Evolutionary conservation across 2,797 vertebrate species (phyloP), one percentile per base, ranked within the genome.

Genomic region (Poecilia gillii): DNA sequence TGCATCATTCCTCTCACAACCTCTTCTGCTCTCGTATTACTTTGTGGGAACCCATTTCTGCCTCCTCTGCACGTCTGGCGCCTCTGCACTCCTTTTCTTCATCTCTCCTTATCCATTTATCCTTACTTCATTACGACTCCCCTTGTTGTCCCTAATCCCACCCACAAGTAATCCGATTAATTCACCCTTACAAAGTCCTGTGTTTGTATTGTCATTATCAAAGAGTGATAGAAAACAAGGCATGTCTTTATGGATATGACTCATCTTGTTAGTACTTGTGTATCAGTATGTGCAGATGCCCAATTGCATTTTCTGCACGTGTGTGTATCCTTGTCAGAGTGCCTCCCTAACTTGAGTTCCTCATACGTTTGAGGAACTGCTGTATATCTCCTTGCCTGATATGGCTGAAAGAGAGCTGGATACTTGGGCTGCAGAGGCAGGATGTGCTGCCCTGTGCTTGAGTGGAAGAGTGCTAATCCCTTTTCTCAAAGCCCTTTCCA

Each of bases 401-500:
- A 90, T 89, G 83, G 45, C 82, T 79, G 81, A 90, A 88, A 82
- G 86, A 87, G 76, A 74, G 85, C 81, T 83, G 79, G 85, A 90
- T 89, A 86, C 82, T 89, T 77, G 81, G 85, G 80, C 87, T 82
- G 78, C 85, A 80, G 81, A 90, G 87, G 85, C 81, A 73, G 81
- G 87, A 83, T 84, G 84, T 83, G 82, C 83, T 87, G 87, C 90
- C 91, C 85, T 88, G 83, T 84, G 85, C 88, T 92, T 90, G 92
- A 88, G 89, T 90, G 89, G 90, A 92, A 90, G 85, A 90, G 71
- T 78, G 90, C 89, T 94, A 95, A 94, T 94, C 92, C 91, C 86
- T 90, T 85, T 75, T 84, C 84, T 91, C 85, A 84, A 82, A 90
- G 71, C 86, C 86, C 80, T 81, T 84, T 87, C 74, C 80, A 74